A percentile compares a stretch with the other conserved stretches of the same genome.
Conservation (phyloP, 2,797 vertebrate species). For the Anolis apletophallus region DNA sequence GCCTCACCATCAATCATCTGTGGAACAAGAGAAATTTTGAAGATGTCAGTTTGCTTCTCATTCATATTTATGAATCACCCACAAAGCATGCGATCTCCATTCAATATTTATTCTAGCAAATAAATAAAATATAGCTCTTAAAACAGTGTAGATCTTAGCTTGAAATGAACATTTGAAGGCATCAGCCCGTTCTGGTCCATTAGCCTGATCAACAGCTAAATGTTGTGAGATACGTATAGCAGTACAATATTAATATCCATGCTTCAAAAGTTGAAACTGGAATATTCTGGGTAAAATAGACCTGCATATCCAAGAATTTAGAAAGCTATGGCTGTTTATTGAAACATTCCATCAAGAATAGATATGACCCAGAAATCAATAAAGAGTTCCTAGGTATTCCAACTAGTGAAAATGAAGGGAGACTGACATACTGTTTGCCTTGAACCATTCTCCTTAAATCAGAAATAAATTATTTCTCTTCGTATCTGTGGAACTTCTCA, state of each 20-base stretch:
- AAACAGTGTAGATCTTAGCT: background rate
- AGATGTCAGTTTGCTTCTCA: background rate
- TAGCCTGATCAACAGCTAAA: background rate
- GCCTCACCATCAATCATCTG: constrained; percentile 98
- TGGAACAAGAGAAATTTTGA: constrained; percentile 46
- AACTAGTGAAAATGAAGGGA: background rate
- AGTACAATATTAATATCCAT: background rate
- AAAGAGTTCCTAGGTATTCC: background rate
- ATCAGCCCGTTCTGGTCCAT: background rate
- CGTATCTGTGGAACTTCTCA: background rate
- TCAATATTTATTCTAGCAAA: background rate
- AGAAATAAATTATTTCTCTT: background rate
- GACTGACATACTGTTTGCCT: background rate
- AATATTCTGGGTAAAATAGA: background rate
- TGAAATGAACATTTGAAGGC: background rate
- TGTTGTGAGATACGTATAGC: too few relatives aligned
- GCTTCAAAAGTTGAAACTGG: background rate
- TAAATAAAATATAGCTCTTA: background rate
- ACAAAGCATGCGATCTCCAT: background rate
- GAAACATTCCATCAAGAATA: background rate
- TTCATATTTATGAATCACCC: background rate
- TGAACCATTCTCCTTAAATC: background rate
- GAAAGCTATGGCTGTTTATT: background rate
- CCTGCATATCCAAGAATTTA: background rate
- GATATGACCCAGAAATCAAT: background rate